Percentiles rank a stretch among this genome's conserved stretches.
Conservation (phyloP, 2,113 vertebrate species). For the Barnardius zonarius region DNA sequence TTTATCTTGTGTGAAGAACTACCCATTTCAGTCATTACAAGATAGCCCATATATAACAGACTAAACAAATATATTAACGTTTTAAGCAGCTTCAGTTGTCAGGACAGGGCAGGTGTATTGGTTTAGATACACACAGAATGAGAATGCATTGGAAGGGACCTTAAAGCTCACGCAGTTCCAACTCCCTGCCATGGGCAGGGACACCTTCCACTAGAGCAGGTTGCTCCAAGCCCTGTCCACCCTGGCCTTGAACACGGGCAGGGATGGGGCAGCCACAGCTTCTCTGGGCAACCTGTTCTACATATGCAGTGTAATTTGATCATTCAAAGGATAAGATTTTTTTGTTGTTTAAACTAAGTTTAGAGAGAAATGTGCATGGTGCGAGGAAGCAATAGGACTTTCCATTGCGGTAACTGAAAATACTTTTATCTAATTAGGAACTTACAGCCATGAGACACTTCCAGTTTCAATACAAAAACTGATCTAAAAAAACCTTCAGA, state of each 20-base stretch:
- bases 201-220: neutral
- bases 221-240: neutral
- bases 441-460: neutral
- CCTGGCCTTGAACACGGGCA: neutral
- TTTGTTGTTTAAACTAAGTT: neutral
- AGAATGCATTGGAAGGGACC: neutral
- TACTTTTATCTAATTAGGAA: neutral
- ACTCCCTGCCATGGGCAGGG: neutral
- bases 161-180: neutral
- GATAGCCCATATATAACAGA: neutral
- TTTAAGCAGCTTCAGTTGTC: neutral
- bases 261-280: neutral
- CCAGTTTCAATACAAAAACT: neutral
- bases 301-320: neutral
- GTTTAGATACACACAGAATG: neutral
- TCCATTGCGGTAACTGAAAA: neutral
- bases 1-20: neutral
- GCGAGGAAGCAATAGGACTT: neutral
- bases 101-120: neutral
- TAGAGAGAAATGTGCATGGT: neutral
- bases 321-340: neutral
- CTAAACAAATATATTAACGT: neutral
- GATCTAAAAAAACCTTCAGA: neutral
- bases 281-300: neutral
- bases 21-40: neutral